Evolutionary conservation across 2,113 vertebrate species (phyloP), one percentile per base, ranked within the genome.

Genomic region (Archocentrus centrarchus): DNA sequence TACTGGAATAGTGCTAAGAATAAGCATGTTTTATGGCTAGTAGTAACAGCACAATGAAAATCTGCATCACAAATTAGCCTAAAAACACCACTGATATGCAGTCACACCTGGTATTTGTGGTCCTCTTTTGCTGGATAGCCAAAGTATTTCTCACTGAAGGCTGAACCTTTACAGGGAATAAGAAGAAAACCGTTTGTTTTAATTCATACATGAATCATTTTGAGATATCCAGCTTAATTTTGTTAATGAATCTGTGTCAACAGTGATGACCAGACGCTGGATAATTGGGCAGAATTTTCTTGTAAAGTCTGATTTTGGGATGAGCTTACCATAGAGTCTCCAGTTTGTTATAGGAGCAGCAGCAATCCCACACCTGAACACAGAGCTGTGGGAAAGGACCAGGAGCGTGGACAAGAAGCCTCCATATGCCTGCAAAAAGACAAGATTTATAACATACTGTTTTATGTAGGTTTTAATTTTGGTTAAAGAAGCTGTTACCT

Each of bases 271-370:
- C 24, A 57, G 2, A n/a, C 20, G 3, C 20, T 55, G 18, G 6
- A 55, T n/a, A 10, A 68, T 14, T 24, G 22, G 63, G 41, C 14
- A 24, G 22, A 17, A 9, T 17, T 7, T 24, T 66, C 15, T 44
- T 66, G 39, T 44, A 9, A 44, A 22, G 63, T 66, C n/a, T 66
- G 24, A n/a, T 24, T 24, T 1, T 66, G 24, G n/a, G 44, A 47
- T 1, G 27, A 68, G 14, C 39, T 47, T 18, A 96, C 96, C 95
- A 10, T 88, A 94, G 24, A 96, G 93, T 87, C 82, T 93, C 96
- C 96, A 96, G 92, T 96, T 92, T 11, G 92, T 93, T 15, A 96
- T 90, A 0, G 96, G 95, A 79, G 95, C 93, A 3, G 93, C 92
- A 7, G 94, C 93, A 10, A 95, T 88, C 53, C 93, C 95, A 75